phyloP scores from a whole-genome alignment of 2,888 invertebrate genomes.

The Agrenia bidenticulata region DNA sequence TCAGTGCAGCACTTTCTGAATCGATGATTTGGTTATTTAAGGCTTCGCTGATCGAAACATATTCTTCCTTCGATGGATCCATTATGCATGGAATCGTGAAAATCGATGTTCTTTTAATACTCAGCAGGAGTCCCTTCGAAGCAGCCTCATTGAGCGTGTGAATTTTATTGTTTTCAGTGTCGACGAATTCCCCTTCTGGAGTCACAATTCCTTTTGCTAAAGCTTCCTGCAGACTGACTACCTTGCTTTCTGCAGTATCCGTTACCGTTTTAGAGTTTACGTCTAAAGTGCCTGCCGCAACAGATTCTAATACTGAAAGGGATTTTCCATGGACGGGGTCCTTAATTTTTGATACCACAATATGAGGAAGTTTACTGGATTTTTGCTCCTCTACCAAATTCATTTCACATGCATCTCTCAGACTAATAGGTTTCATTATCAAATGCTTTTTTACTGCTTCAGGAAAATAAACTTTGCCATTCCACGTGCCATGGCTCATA shows the following conservation, averaged over 20 bases:
- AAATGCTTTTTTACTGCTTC: constrained; percentile 80
- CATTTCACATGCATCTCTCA: constrained; percentile 79
- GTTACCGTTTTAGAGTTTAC: constrained; percentile 80
- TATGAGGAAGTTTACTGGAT: not conserved
- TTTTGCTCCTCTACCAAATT: constrained; percentile 73
- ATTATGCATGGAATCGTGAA: constrained; percentile 90
- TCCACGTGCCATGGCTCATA: constrained; percentile 77
- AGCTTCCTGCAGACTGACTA: constrained; percentile 82
- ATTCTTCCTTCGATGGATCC: constrained; percentile 69
- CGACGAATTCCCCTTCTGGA: constrained; percentile 69
- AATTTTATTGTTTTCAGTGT: constrained; percentile 71
- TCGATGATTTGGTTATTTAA: constrained; percentile 70
- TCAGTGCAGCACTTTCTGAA: not conserved
- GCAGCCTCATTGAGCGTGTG: constrained; percentile 83
- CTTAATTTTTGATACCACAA: constrained; percentile 54
- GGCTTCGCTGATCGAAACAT: constrained; percentile 69
- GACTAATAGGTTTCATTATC: constrained; percentile 85
- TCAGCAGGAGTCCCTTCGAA: constrained; percentile 81
- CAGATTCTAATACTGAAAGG: constrained; percentile 79
- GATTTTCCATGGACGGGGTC: constrained; percentile 77
- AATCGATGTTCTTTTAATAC: constrained; percentile 81
- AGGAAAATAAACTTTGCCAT: constrained; percentile 64
- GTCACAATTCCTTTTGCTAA: constrained; percentile 76
- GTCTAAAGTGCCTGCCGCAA: constrained; percentile 83
- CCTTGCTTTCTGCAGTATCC: constrained; percentile 74